These are phyloP conservation scores for Ictalurus punctatus DNA, from an alignment of 2,113 vertebrate genomes.

Conservation along the genomic window DNA sequence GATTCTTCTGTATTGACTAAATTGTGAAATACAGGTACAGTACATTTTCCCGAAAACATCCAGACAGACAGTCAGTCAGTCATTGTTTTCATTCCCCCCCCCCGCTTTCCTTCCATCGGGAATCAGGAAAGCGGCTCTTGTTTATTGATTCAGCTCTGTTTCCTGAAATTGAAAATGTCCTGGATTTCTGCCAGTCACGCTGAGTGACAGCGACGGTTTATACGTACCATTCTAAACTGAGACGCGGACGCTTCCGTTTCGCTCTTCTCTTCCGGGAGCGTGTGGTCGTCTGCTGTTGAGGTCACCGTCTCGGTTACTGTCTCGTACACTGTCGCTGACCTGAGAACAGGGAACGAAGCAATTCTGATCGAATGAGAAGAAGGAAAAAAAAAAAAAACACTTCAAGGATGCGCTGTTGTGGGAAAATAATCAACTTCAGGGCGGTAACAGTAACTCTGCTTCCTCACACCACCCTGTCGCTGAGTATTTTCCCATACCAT, in stretches of 20 bases:
- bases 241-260: not conserved
- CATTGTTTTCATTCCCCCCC: constrained; percentile 13
- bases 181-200: constrained; percentile 47
- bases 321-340: not conserved
- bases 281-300: not conserved
- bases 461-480: not conserved
- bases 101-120: constrained; percentile 19
- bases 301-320: not conserved
- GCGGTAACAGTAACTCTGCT: not conserved
- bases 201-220: constrained; percentile 48
- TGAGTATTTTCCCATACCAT: not conserved
- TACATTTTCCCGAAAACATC: not conserved
- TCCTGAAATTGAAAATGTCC: constrained; percentile 60
- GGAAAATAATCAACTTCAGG: not conserved
- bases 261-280: not conserved
- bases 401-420: not conserved
- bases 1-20: not conserved
- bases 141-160: constrained; percentile 56
- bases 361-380: not conserved
- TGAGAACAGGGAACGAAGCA: not conserved
- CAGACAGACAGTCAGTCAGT: not conserved
- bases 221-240: constrained; percentile 33
- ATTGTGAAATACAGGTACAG: not conserved
- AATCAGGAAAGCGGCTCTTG: constrained; percentile 39
- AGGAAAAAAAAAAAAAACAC: not conserved